Evolutionary conservation across 2,888 invertebrate genomes (phyloP), one percentile per base, ranked within the genome.

Genomic region (Diaperis boleti): DNA sequence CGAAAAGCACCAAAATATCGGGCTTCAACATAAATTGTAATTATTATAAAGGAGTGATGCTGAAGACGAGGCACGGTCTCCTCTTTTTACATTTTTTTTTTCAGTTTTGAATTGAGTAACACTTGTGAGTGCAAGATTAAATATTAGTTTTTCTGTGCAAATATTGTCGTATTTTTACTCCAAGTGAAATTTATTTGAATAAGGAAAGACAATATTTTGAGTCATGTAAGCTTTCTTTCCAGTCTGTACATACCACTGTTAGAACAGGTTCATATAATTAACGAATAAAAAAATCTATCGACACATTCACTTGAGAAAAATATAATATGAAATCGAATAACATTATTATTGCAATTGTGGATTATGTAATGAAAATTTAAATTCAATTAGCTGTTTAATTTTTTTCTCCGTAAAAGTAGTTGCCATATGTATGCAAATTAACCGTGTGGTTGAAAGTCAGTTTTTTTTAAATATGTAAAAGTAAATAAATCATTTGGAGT

Each of bases 181-280:
- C 18, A 18, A 18, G 41, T 41, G 41, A 41, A 41, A 41, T 18
- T 17, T 41, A 18, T 41, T 41, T 41, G 18, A 17, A 41, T 7
- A 17, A 18, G n/a, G 18, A 41, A 41, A 41, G 41, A 41, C n/a
- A 41, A 41, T 41, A 41, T 41, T 41, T 18, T 41, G 8, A 26
- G 2, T 26, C 26, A n/a, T 26, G 6, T 5, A n/a, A n/a, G n/a
- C n/a, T 26, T 26, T 8, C 26, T 26, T 26, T 26, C 26, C 6
- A n/a, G n/a, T n/a, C n/a, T 35, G 35, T 2, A 13, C 35, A 35
- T 4, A 26, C 35, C 1, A n/a, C 35, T 5, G 6, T 26, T 26
- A 8, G 6, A 3, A 2, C 3, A 26, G 2, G 26, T 26, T 26
- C 26, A 5, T 26, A 5, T 26, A n/a, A n/a, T 26, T 26, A 26